phyloP scores from a whole-genome alignment of 2,797 vertebrate species.

The Dendrocincla tyrannina region DNA sequence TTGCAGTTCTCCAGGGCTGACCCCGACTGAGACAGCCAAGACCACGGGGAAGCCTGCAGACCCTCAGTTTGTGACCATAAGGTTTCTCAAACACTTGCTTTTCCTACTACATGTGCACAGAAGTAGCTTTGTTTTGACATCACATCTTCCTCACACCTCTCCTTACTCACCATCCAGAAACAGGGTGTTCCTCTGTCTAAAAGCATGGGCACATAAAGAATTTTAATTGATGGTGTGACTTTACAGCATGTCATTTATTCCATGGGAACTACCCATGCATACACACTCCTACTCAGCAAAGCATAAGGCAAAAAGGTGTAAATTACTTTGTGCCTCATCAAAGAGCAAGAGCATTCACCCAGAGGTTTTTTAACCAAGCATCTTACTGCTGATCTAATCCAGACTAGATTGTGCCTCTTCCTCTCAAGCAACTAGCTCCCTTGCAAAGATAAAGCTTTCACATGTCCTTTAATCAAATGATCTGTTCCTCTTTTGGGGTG shows the following conservation, averaged over 20 bases:
- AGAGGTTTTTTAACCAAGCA: not conserved
- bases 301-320: not conserved
- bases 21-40: fast-evolving
- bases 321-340: not conserved
- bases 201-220: not conserved
- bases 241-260: conserved; percentile 14
- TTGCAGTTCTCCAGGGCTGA: not conserved
- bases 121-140: conserved; percentile 48
- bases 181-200: not conserved
- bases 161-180: not conserved
- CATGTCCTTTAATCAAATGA: not conserved
- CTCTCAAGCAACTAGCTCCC: not conserved
- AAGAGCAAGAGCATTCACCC: not conserved
- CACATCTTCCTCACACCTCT: not conserved
- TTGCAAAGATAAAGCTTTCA: not conserved
- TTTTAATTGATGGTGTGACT: conserved; percentile 1
- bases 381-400: not conserved
- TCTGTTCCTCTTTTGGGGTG: not conserved
- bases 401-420: not conserved
- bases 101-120: not conserved
- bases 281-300: not conserved
- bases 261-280: not conserved
- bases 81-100: not conserved
- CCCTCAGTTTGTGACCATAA: not conserved
- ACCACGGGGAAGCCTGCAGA: fast-evolving